phyloP scores from a whole-genome alignment of 2,888 invertebrate species.

The Brenthis daphne region DNA sequence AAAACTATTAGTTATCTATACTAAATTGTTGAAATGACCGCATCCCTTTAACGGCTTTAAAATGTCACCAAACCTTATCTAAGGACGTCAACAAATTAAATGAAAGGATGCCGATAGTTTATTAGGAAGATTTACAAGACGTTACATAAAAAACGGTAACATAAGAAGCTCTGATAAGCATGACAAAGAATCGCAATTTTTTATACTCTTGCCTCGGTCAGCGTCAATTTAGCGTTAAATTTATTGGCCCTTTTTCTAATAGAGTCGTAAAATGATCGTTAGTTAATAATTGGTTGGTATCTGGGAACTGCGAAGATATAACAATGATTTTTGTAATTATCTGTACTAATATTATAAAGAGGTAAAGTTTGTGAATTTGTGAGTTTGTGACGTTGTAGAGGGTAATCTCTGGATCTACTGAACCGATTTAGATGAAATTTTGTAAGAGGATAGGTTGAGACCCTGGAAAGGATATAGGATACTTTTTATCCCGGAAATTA shows the following conservation, averaged over 20 bases:
- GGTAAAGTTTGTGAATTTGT: too few species aligned
- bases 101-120: constrained; percentile 52
- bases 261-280: constrained; percentile 10
- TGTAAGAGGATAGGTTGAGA: too few species aligned
- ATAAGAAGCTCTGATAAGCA: constrained; percentile 41
- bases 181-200: constrained; percentile 27
- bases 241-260: constrained; percentile 6
- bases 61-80: constrained; percentile 54
- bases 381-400: too few species aligned
- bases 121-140: constrained; percentile 61
- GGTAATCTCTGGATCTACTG: too few species aligned
- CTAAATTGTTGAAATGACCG: constrained; percentile 39
- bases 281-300: background rate
- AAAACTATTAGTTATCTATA: constrained; percentile 26
- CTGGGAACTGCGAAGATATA: background rate
- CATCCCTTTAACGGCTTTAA: constrained; percentile 36
- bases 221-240: constrained; percentile 26
- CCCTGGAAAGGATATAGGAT: too few species aligned
- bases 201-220: constrained; percentile 13
- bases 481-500: too few species aligned
- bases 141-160: constrained; percentile 51
- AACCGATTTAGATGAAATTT: too few species aligned
- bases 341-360: too few species aligned
- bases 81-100: constrained; percentile 49
- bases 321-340: background rate